A percentile compares a stretch with the other conserved stretches of the same genome.
Evolutionary conservation across 2,113 vertebrate genomes (phyloP).

Genomic region (Pluvialis apricaria): DNA sequence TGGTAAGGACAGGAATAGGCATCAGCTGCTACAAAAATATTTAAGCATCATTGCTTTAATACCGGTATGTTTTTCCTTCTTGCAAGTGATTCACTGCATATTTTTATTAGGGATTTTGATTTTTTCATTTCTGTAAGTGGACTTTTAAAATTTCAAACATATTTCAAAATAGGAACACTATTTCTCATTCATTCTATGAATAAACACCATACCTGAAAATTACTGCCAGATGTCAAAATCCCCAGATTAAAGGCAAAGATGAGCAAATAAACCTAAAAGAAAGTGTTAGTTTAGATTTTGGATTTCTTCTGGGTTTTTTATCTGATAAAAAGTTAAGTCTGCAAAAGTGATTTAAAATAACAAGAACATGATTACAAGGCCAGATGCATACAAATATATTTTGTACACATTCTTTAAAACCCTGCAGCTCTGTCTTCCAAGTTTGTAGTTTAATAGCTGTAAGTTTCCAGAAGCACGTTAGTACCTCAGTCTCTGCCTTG

Average conservation of each 20-base stretch:
- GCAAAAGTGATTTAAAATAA: not conserved
- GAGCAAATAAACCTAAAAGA: not conserved
- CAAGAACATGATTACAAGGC: not conserved
- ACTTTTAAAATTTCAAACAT: not conserved
- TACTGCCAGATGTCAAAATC: not conserved
- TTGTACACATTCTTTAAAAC: not conserved
- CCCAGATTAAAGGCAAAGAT: not conserved
- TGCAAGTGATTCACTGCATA: not conserved
- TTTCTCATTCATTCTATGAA: not conserved
- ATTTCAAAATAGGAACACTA: not conserved
- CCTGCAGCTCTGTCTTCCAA: not conserved
- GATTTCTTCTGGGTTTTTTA: not conserved
- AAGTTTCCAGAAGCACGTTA: not conserved
- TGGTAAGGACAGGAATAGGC: not conserved
- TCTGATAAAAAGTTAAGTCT: not conserved
- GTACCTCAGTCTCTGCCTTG: not conserved
- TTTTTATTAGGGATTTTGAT: not conserved
- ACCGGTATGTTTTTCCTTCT: not conserved
- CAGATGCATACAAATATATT: not conserved
- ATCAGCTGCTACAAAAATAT: not conserved
- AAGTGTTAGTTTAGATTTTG: not conserved
- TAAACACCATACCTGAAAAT: not conserved
- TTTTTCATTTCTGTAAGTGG: not conserved
- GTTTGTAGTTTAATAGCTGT: not conserved
- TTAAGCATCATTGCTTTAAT: not conserved